Conservation (phyloP, 2,797 vertebrate species). For the Syndactyla subalaris region DNA sequence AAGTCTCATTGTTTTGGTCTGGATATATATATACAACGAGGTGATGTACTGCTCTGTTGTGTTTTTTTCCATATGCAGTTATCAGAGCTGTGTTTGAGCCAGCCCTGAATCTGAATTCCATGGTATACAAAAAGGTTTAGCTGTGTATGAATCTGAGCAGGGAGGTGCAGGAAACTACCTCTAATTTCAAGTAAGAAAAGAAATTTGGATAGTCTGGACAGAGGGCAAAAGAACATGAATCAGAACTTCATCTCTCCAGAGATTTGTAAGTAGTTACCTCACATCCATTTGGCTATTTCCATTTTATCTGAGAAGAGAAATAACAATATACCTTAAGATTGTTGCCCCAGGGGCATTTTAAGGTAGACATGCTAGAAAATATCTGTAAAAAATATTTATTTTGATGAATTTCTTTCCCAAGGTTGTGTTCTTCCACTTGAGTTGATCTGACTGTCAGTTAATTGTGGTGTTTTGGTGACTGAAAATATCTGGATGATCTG, state of each 20-base stretch:
- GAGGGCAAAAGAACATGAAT: background rate
- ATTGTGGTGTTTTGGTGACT: background rate
- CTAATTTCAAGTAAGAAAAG: background rate
- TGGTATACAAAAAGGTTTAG: background rate
- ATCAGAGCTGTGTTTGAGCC: background rate
- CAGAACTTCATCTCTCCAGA: background rate
- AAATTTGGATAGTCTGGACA: background rate
- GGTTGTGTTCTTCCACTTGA: background rate
- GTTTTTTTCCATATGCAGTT: background rate
- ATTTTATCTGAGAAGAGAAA: background rate
- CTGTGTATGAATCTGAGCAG: background rate
- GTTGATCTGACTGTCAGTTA: conserved; percentile 3
- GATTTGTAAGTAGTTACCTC: background rate
- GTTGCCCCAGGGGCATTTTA: background rate
- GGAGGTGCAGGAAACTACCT: background rate
- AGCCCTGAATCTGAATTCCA: background rate
- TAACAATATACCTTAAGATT: background rate
- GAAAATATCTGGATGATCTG: background rate
- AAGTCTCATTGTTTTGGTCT: conserved; percentile 37
- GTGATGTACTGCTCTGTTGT: background rate
- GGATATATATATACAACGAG: background rate
- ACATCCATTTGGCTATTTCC: background rate
- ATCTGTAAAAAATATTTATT: background rate
- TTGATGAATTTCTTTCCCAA: background rate
- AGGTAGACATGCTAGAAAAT: background rate